A percentile compares a stretch with the other conserved stretches of the same genome.
Conservation (phyloP, 2,888 invertebrate genomes). For the Spodoptera littoralis region DNA sequence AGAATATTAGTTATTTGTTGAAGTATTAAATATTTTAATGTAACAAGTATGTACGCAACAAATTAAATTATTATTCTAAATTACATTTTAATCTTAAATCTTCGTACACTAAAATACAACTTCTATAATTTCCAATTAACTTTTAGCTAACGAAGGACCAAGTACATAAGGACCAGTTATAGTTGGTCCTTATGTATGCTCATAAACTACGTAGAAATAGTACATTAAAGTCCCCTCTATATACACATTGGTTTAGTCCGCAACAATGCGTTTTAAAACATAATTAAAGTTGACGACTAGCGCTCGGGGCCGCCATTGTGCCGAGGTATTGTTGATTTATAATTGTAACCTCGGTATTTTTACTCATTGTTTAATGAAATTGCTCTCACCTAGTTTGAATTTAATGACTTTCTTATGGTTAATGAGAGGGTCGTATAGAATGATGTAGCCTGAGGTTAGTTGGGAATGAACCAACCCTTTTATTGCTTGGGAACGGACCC, state of each 20-base stretch:
- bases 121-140: too few relatives aligned
- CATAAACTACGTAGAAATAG: too few relatives aligned
- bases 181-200: too few relatives aligned
- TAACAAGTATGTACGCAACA: too few relatives aligned
- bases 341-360: slow-evolving; percentile 64
- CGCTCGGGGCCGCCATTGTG: slow-evolving; percentile 57
- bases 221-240: neutral
- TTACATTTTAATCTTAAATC: too few relatives aligned
- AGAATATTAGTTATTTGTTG: neutral
- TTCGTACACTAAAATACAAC: too few relatives aligned
- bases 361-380: slow-evolving; percentile 53
- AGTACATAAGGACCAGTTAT: too few relatives aligned
- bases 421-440: slow-evolving; percentile 25
- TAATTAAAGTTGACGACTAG: slow-evolving; percentile 67
- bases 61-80: too few relatives aligned
- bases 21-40: too few relatives aligned
- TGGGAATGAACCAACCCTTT: neutral
- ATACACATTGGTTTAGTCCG: slow-evolving; percentile 37
- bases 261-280: slow-evolving; percentile 66
- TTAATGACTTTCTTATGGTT: slow-evolving; percentile 39
- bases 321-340: slow-evolving; percentile 67
- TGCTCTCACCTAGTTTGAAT: slow-evolving; percentile 47
- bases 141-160: slow-evolving; percentile 13
- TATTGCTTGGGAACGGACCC: neutral
- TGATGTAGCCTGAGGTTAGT: neutral